Evolutionary conservation across 2,113 vertebrate genomes (phyloP).

Genomic region (Pteronura brasiliensis): DNA sequence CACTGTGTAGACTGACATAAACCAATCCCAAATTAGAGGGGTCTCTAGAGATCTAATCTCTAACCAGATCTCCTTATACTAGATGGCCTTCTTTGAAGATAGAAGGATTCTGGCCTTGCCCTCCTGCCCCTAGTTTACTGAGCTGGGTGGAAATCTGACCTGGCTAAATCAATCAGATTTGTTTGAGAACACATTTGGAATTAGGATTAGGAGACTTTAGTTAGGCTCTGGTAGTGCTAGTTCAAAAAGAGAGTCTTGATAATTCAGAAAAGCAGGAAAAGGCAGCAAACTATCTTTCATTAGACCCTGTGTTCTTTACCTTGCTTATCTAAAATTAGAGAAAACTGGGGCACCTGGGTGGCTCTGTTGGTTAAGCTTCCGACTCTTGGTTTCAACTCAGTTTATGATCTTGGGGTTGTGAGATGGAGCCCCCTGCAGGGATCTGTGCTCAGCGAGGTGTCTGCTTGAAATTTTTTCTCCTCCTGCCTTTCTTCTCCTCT

Average conservation of each 20-base stretch:
- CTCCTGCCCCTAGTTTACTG: neutral
- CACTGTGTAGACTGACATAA: neutral
- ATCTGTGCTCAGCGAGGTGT: neutral
- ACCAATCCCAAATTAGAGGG: neutral
- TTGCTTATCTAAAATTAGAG: neutral
- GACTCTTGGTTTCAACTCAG: neutral
- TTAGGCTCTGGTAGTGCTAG: neutral
- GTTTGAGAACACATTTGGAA: neutral
- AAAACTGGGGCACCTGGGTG: neutral
- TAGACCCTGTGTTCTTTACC: neutral
- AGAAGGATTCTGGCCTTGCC: neutral
- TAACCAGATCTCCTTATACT: neutral
- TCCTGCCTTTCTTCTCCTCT: neutral
- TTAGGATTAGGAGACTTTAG: neutral
- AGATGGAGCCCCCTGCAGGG: neutral
- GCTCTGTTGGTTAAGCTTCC: neutral
- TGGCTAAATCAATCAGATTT: neutral
- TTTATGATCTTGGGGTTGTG: neutral
- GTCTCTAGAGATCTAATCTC: neutral
- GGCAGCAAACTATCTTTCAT: neutral
- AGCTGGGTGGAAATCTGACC: neutral
- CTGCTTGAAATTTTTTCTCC: neutral
- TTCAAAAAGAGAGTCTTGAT: neutral
- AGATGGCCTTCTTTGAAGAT: neutral
- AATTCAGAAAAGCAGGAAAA: neutral